Evolutionary conservation across 2,888 invertebrate genomes (phyloP).

Genomic region (Aethes cnicana): DNA sequence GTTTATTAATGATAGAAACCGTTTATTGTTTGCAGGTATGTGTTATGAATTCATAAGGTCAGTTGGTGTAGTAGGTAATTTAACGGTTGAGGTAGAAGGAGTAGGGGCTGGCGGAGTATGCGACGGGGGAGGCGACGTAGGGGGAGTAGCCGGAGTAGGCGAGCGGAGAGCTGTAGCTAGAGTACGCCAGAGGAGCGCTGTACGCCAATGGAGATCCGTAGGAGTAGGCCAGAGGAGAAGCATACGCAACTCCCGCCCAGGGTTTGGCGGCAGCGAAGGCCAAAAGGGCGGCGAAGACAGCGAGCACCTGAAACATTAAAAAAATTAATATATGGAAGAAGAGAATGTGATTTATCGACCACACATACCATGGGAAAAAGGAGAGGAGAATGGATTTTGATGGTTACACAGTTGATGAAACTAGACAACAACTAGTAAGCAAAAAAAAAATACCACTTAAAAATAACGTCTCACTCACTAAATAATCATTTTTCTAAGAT

Average conservation of each 20-base stretch:
- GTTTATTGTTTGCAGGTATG: slow-evolving; percentile 12
- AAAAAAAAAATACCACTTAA: too few relatives aligned
- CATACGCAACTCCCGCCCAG: slow-evolving; percentile 26
- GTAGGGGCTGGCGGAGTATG: slow-evolving; percentile 28
- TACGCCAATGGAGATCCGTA: slow-evolving; percentile 26
- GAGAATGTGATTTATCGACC: too few relatives aligned
- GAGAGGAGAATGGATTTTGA: too few relatives aligned
- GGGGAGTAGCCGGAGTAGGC: slow-evolving; percentile 23
- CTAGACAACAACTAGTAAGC: too few relatives aligned
- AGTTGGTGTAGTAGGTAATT: background rate
- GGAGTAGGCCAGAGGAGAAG: slow-evolving; percentile 28
- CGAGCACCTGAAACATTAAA: slow-evolving; percentile 23
- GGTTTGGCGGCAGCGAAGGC: slow-evolving; percentile 35
- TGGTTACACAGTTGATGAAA: too few relatives aligned
- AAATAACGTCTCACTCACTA: too few relatives aligned
- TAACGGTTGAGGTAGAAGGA: slow-evolving; percentile 28
- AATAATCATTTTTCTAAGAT: too few relatives aligned
- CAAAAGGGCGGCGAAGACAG: slow-evolving; percentile 33
- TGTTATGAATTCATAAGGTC: background rate
- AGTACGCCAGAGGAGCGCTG: slow-evolving; percentile 32
- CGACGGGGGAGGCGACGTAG: slow-evolving; percentile 28
- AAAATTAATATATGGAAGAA: slow-evolving; percentile 1
- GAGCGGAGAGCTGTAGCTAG: slow-evolving; percentile 31
- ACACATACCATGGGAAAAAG: too few relatives aligned
- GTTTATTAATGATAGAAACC: slow-evolving; percentile 13